These are phyloP conservation scores for Leptinotarsa peninsularis DNA, from an alignment of 2,888 invertebrate genomes.

Conservation along the genomic window DNA sequence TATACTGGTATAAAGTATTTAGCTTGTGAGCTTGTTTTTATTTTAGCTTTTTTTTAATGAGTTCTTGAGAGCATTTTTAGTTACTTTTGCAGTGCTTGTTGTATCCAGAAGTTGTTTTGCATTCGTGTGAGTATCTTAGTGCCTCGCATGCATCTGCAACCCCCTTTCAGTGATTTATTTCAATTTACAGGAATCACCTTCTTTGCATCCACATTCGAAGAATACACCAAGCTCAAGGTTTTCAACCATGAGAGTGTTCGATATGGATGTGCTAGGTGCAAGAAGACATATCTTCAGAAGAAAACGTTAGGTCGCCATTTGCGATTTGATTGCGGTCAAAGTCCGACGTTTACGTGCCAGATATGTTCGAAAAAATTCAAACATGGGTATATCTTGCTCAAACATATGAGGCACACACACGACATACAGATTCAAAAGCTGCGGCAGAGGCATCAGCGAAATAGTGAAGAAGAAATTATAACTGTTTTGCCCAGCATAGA, in stretches of 20 bases:
- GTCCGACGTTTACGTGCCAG: constrained; percentile 61
- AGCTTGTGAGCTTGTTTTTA: constrained; percentile 20
- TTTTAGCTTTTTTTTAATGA: constrained; percentile 26
- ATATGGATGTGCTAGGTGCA: constrained; percentile 61
- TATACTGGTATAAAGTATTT: not conserved
- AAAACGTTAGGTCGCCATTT: constrained; percentile 65
- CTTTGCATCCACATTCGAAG: constrained; percentile 62
- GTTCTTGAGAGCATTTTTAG: constrained; percentile 26
- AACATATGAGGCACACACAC: constrained; percentile 61
- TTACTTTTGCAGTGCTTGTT: constrained; percentile 34
- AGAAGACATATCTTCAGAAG: constrained; percentile 63
- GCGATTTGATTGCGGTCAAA: constrained; percentile 67
- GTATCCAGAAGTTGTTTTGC: constrained; percentile 31
- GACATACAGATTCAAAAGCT: constrained; percentile 57
- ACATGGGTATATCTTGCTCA: constrained; percentile 61
- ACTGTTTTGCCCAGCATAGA: constrained; percentile 42
- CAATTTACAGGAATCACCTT: constrained; percentile 54
- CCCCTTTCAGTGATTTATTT: constrained; percentile 36
- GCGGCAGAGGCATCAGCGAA: constrained; percentile 50
- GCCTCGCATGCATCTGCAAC: constrained; percentile 4
- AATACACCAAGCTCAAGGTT: constrained; percentile 61
- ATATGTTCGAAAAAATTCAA: constrained; percentile 60
- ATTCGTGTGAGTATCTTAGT: constrained; percentile 49
- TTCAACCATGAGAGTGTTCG: constrained; percentile 57
- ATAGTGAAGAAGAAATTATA: constrained; percentile 38